Evolutionary conservation across 2,797 vertebrate genomes (phyloP).

Genomic region (Tadarida brasiliensis): DNA sequence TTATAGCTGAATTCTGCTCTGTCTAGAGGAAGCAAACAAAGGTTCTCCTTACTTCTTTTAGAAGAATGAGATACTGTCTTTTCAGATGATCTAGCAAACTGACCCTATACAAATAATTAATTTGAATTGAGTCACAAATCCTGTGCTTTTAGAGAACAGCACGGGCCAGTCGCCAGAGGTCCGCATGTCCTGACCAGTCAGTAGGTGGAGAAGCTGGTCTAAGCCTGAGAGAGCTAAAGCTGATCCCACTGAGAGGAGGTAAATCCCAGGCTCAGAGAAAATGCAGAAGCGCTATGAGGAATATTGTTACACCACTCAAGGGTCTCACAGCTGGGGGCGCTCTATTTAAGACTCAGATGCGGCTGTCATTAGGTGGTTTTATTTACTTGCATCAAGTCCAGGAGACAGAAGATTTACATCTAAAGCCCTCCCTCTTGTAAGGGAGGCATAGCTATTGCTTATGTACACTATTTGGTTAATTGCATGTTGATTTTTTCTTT

Average conservation of each 20-base stretch:
- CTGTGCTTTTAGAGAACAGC: background rate
- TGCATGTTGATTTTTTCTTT: too few species aligned
- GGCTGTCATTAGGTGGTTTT: background rate
- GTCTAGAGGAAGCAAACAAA: background rate
- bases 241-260: background rate
- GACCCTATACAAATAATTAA: background rate
- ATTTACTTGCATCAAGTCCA: background rate
- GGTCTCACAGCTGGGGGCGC: background rate
- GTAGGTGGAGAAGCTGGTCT: background rate
- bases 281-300: background rate
- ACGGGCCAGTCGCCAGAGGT: background rate
- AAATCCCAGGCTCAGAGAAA: background rate
- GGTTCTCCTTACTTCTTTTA: background rate
- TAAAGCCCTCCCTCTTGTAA: background rate
- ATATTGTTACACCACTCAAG: background rate
- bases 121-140: background rate
- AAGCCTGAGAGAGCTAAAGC: background rate
- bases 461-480: background rate
- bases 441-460: background rate
- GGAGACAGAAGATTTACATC: background rate
- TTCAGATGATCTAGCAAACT: background rate
- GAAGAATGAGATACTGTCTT: background rate
- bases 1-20: background rate
- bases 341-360: background rate
- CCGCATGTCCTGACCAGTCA: background rate